A percentile compares a stretch with the other conserved stretches of the same genome.
Evolutionary conservation across 1,140 invertebrate species (phyloP).

Genomic region (Hylaeus volcanicus): DNA sequence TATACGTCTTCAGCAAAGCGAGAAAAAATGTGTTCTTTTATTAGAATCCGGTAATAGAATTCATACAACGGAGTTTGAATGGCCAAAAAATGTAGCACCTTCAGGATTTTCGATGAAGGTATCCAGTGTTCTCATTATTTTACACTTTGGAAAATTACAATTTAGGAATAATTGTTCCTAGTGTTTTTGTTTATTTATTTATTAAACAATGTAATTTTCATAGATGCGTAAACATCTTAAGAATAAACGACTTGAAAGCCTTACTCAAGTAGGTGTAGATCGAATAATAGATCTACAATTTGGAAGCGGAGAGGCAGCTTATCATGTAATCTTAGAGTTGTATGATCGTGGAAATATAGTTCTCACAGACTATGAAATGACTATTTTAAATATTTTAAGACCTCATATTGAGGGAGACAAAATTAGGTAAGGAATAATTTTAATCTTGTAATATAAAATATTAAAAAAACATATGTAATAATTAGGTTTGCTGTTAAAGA

Average conservation of each 20-base stretch:
- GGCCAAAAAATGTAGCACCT: conserved; percentile 98
- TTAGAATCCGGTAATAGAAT: conserved; percentile 97
- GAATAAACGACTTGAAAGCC: conserved; percentile 94
- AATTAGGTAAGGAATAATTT: conserved; percentile 82
- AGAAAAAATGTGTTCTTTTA: conserved; percentile 93
- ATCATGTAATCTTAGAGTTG: conserved; percentile 97
- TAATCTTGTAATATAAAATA: background rate
- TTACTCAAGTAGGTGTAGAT: conserved; percentile 93
- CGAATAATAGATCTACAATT: conserved; percentile 96
- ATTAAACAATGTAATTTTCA: conserved; percentile 62
- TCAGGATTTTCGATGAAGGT: conserved; percentile 99
- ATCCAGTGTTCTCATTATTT: conserved; percentile 28
- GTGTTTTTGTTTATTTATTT: background rate
- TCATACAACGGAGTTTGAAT: conserved; percentile 97
- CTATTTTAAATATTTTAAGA: conserved; percentile 95
- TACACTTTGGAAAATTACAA: background rate
- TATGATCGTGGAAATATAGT: conserved; percentile 99
- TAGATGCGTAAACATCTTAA: conserved; percentile 98
- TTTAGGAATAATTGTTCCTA: background rate
- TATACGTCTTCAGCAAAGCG: conserved; percentile 90
- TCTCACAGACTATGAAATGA: conserved; percentile 94
- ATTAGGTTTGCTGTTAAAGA: conserved; percentile 93
- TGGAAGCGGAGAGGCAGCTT: conserved; percentile 95
- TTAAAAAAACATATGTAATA: conserved; percentile 44
- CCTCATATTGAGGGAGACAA: conserved; percentile 97